Evolutionary conservation across 2,888 invertebrate species (phyloP).

Genomic region (Dascillus cervinus): DNA sequence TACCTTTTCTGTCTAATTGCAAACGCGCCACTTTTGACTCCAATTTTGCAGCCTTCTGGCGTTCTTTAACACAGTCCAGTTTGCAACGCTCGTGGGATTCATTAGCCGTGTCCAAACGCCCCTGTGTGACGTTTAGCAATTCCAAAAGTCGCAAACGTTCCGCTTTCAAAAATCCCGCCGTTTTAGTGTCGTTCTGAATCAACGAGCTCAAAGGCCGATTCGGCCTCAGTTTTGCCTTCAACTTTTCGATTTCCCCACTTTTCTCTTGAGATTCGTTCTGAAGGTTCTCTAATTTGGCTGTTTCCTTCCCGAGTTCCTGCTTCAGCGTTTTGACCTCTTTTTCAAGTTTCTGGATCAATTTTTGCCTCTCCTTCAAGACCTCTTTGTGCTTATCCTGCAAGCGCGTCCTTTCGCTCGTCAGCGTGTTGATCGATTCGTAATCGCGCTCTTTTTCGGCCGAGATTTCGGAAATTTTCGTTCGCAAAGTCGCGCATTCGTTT

Average conservation of each 20-base stretch:
- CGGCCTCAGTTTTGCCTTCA: too few relatives aligned
- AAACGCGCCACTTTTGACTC: constrained; percentile 49
- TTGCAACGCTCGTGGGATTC: constrained; percentile 33
- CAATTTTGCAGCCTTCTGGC: constrained; percentile 51
- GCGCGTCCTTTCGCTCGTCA: too few relatives aligned
- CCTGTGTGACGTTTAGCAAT: constrained; percentile 49
- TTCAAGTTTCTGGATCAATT: constrained; percentile 41
- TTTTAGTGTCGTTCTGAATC: constrained; percentile 15
- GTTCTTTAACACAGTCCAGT: constrained; percentile 39
- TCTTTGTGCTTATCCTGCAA: constrained; percentile 47
- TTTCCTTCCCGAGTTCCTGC: constrained; percentile 42
- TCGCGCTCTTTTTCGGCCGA: constrained; percentile 58
- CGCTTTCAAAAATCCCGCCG: constrained; percentile 48
- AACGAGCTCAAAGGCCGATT: too few relatives aligned
- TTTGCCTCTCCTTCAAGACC: constrained; percentile 46
- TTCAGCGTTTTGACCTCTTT: constrained; percentile 28
- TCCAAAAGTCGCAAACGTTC: constrained; percentile 55
- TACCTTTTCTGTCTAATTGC: constrained; percentile 42
- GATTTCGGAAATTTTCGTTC: constrained; percentile 52
- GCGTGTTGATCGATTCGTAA: constrained; percentile 53
- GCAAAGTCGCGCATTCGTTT: constrained; percentile 51
- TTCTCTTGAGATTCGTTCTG: constrained; percentile 45
- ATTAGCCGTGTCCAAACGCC: constrained; percentile 50
- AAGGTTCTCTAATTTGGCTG: constrained; percentile 46
- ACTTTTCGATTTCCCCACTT: constrained; percentile 43